phyloP scores from a whole-genome alignment of 1,140 invertebrate genomes.

The Nebria ingens region DNA sequence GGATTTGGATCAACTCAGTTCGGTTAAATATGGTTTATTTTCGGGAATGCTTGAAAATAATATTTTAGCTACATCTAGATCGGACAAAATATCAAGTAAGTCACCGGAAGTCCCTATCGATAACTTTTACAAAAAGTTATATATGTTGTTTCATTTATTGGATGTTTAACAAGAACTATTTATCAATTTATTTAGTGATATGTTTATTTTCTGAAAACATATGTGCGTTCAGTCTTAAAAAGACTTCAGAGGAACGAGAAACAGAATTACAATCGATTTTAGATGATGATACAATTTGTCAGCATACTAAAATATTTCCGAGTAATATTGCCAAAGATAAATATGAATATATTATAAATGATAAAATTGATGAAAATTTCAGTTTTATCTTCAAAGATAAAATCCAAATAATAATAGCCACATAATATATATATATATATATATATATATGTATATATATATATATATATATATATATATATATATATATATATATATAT shows the following conservation, averaged over 20 bases:
- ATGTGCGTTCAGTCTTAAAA: slow-evolving; percentile 13
- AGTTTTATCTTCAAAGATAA: too few species aligned
- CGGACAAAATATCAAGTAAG: slow-evolving; percentile 2
- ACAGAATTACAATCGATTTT: background rate
- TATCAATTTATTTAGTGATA: slow-evolving; percentile 17
- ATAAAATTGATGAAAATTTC: too few species aligned
- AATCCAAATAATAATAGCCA: too few species aligned
- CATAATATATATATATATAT: too few species aligned
- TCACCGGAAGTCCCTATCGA: background rate
- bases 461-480: too few species aligned
- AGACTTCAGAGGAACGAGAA: background rate
- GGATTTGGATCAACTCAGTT: background rate
- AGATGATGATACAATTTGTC: too few species aligned
- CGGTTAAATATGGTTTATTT: slow-evolving; percentile 18
- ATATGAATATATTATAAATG: too few species aligned
- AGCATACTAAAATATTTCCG: too few species aligned
- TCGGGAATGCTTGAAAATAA: slow-evolving; percentile 7
- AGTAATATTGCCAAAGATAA: too few species aligned
- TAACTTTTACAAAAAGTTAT: background rate
- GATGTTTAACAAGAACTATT: too few species aligned
- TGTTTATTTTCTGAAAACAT: slow-evolving; percentile 16
- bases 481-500: too few species aligned
- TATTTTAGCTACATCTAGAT: background rate
- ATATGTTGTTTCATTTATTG: background rate
- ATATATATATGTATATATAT: too few species aligned